phyloP scores from a whole-genome alignment of 2,797 vertebrate species.

The Cossypha polioptera region DNA sequence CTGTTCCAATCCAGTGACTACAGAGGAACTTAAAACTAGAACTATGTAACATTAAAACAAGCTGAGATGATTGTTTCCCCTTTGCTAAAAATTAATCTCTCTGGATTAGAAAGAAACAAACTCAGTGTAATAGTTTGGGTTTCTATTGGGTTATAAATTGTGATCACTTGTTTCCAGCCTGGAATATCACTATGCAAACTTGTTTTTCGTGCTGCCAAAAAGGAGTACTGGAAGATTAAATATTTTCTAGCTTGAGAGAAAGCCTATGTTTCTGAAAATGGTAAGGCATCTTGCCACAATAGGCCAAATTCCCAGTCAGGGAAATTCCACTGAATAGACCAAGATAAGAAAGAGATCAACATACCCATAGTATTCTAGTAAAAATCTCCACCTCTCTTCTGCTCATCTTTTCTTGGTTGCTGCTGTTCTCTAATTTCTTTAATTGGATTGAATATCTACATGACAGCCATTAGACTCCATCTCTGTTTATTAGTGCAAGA shows the following conservation, averaged over 20 bases:
- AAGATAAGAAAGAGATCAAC: background rate
- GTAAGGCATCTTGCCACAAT: background rate
- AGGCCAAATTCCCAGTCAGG: background rate
- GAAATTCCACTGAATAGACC: background rate
- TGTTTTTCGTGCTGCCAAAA: background rate
- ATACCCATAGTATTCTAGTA: background rate
- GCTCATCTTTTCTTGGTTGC: background rate
- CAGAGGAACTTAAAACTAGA: background rate
- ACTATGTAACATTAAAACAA: background rate
- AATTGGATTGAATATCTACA: background rate
- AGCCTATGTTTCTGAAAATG: background rate
- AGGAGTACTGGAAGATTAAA: background rate
- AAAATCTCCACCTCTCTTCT: background rate
- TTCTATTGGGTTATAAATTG: background rate
- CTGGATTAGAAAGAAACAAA: background rate
- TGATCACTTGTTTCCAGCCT: background rate
- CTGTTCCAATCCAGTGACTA: background rate
- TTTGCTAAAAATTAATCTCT: background rate
- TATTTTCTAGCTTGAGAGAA: background rate
- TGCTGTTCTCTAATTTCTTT: background rate
- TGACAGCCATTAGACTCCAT: background rate
- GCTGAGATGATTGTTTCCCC: background rate
- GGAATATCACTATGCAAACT: background rate
- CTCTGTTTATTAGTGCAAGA: conserved; percentile 22
- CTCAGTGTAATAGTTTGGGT: fast-evolving